Conservation (phyloP, 2,888 invertebrate species). For the Cerastis leucographa region DNA sequence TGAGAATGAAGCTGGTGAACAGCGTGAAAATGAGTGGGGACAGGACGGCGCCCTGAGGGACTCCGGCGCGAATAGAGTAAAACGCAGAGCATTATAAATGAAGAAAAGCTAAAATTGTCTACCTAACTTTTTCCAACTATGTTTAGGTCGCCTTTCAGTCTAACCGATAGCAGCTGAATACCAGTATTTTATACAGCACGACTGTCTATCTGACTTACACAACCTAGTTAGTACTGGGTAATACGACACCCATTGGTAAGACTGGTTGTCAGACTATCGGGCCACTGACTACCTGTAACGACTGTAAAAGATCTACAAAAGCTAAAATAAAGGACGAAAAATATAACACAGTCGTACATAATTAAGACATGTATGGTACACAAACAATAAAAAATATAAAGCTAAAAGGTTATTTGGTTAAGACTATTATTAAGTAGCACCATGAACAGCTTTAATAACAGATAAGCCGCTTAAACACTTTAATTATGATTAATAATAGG, state of each 20-base stretch:
- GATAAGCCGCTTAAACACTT: slow-evolving; percentile 18
- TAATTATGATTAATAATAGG: slow-evolving; percentile 30
- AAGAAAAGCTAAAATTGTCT: neutral
- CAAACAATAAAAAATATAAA: neutral
- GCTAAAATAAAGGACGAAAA: neutral
- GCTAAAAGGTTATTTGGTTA: neutral
- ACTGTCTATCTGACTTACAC: neutral
- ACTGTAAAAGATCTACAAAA: neutral
- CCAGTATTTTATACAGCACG: neutral
- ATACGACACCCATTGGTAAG: neutral
- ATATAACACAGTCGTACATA: neutral
- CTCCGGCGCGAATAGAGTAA: no score
- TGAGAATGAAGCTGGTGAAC: no score
- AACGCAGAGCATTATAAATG: neutral
- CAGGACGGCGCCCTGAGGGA: no score
- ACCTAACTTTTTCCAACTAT: neutral
- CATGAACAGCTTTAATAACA: slow-evolving; percentile 1
- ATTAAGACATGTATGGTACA: neutral
- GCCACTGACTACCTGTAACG: neutral
- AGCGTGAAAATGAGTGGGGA: no score
- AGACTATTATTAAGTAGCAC: neutral
- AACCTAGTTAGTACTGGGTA: neutral
- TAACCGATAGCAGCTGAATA: neutral
- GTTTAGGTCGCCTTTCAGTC: neutral
- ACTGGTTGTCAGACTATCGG: neutral